Evolutionary conservation across 2,888 invertebrate species (phyloP).

Genomic region (Scrobipalpa atriplicella): DNA sequence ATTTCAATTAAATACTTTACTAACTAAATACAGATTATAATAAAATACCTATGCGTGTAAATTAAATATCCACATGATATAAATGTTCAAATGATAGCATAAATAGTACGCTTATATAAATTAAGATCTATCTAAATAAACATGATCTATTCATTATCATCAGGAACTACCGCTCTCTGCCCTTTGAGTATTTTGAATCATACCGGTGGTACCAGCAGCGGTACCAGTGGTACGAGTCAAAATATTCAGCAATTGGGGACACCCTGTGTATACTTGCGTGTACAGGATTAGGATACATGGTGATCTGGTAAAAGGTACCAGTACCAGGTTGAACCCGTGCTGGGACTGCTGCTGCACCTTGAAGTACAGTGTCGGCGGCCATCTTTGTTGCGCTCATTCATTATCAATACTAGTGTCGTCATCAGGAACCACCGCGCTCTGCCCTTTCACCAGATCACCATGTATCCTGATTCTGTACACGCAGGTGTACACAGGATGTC

Average conservation of each 20-base stretch:
- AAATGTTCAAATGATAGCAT: background rate
- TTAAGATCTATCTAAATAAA: conserved; percentile 21
- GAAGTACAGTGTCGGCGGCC: background rate
- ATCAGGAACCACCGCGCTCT: conserved; percentile 44
- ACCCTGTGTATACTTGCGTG: conserved; percentile 89
- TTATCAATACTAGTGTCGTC: conserved; percentile 55
- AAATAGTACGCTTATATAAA: conserved; percentile 20
- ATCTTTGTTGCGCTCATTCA: conserved; percentile 29
- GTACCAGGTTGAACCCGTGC: too few relatives aligned
- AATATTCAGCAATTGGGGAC: conserved; percentile 89
- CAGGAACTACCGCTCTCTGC: conserved; percentile 42
- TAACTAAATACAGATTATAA: too few relatives aligned
- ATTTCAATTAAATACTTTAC: too few relatives aligned
- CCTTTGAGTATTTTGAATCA: conserved; percentile 55
- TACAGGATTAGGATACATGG: conserved; percentile 92
- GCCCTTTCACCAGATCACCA: conserved; percentile 77
- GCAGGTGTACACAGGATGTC: conserved; percentile 89
- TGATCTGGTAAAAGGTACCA: conserved; percentile 60
- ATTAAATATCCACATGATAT: too few relatives aligned
- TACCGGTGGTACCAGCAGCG: too few relatives aligned
- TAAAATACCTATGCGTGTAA: too few relatives aligned
- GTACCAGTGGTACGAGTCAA: conserved; percentile 88
- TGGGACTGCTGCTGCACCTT: too few relatives aligned
- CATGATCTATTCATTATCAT: conserved; percentile 38
- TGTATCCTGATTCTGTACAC: conserved; percentile 91